phyloP scores from a whole-genome alignment of 2,797 vertebrate genomes.

The Sebastes kiyomatsui region DNA sequence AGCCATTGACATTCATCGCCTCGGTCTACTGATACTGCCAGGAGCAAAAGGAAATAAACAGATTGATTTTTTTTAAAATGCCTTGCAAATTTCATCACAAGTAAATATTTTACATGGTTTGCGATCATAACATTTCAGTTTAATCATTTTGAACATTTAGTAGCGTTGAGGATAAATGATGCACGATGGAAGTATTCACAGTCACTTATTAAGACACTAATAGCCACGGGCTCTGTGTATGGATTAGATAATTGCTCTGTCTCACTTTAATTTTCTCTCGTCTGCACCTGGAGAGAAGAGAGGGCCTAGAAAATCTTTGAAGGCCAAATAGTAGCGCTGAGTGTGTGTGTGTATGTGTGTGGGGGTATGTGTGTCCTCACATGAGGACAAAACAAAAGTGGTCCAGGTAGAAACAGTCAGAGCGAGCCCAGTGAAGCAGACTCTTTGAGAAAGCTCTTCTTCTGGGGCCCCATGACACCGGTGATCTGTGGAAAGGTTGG shows the following conservation, averaged over 20 bases:
- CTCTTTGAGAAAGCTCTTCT: slow-evolving; percentile 53
- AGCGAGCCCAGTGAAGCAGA: slow-evolving; percentile 27
- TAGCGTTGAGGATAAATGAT: slow-evolving; percentile 41
- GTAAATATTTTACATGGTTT: slow-evolving; percentile 55
- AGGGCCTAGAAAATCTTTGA: slow-evolving; percentile 32
- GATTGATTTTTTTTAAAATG: slow-evolving; percentile 59
- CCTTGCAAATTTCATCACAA: slow-evolving; percentile 38
- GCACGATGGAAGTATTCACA: slow-evolving; percentile 45
- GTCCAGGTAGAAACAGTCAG: slow-evolving; percentile 16
- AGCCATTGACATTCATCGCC: slow-evolving; percentile 24
- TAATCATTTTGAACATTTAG: slow-evolving; percentile 54
- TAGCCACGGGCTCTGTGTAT: slow-evolving; percentile 46
- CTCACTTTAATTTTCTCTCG: slow-evolving; percentile 40
- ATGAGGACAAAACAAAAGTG: slow-evolving; percentile 24
- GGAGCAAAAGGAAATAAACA: slow-evolving; percentile 46
- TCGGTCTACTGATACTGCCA: slow-evolving; percentile 23
- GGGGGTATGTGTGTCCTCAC: not conserved
- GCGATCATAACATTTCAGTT: slow-evolving; percentile 28
- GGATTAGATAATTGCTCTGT: slow-evolving; percentile 59
- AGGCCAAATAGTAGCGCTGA: not conserved
- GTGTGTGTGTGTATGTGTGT: not conserved
- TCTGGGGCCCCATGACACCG: slow-evolving; percentile 69
- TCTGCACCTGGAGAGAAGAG: slow-evolving; percentile 34
- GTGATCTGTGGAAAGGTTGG: slow-evolving; percentile 82
- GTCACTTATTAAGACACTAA: slow-evolving; percentile 53